Percentiles rank a stretch among this genome's conserved stretches.
Evolutionary conservation across 2,113 vertebrate genomes (phyloP).

Genomic region (Bostrychus sinensis): DNA sequence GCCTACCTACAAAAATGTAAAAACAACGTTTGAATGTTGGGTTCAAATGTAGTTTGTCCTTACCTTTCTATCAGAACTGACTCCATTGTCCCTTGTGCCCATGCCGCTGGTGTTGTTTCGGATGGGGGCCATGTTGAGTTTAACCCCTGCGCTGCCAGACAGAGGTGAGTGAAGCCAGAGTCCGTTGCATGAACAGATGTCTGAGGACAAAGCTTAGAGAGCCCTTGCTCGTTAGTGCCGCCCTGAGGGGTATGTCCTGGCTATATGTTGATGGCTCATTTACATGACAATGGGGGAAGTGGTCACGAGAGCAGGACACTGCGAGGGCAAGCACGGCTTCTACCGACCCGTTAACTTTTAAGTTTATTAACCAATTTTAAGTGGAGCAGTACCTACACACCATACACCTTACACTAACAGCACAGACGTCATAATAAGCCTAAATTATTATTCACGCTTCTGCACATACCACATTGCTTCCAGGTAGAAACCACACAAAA

Average conservation of each 20-base stretch:
- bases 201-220: slow-evolving; percentile 51
- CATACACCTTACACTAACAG: no score
- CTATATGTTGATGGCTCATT: slow-evolving; percentile 79
- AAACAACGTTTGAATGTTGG: no score
- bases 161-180: slow-evolving; percentile 37
- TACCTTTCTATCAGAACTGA: slow-evolving; percentile 84
- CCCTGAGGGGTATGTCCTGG: slow-evolving; percentile 22
- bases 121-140: slow-evolving; percentile 81
- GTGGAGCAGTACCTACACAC: no score
- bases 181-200: slow-evolving; percentile 77
- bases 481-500: no score
- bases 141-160: slow-evolving; percentile 45
- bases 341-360: no score
- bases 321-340: no score
- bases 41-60: neutral
- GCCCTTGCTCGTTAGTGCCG: slow-evolving; percentile 24
- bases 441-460: no score
- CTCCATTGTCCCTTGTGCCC: slow-evolving; percentile 67
- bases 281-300: slow-evolving; percentile 81
- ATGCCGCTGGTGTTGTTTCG: slow-evolving; percentile 59
- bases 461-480: no score
- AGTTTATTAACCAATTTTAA: no score
- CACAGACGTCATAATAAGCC: no score
- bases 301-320: slow-evolving; percentile 38
- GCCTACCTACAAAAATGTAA: neutral